Percentiles rank a stretch among this genome's conserved stretches.
Conservation (phyloP, 2,113 vertebrate genomes). For the Thermophis baileyi region DNA sequence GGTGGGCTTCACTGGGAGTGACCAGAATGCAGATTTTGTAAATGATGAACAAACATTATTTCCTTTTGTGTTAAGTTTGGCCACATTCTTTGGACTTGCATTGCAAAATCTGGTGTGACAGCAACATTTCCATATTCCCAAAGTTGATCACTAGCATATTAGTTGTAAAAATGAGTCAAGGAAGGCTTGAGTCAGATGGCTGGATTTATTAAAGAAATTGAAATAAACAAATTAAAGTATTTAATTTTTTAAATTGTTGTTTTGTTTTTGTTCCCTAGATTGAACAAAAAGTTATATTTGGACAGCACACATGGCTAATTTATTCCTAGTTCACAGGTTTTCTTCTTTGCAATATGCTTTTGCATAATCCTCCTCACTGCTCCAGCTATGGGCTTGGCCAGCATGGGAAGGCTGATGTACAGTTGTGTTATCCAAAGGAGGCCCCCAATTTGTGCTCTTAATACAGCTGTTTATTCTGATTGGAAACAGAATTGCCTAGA, state of each 20-base stretch:
- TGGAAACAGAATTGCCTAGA: neutral
- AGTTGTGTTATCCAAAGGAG: neutral
- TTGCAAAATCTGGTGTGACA: neutral
- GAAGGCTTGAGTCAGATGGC: neutral
- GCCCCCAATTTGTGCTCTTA: neutral
- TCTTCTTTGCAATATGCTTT: neutral
- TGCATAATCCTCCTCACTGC: neutral
- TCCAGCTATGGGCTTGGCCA: neutral
- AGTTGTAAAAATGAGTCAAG: neutral
- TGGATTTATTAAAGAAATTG: neutral
- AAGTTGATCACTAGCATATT: neutral
- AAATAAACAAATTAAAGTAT: slow-evolving; percentile 8
- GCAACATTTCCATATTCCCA: neutral
- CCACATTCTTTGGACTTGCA: neutral
- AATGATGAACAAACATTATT: neutral
- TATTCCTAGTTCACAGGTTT: slow-evolving; percentile 16
- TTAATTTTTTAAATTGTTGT: neutral
- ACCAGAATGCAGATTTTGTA: neutral
- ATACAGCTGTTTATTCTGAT: neutral
- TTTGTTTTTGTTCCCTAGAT: slow-evolving; percentile 1
- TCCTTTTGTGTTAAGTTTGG: neutral
- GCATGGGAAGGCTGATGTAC: neutral
- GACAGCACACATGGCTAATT: neutral
- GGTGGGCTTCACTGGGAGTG: neutral
- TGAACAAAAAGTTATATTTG: neutral